Percentiles rank a stretch among this genome's conserved stretches.
phyloP scores from a whole-genome alignment of 2,797 vertebrate species.

The Tauraco hartlaubi region DNA sequence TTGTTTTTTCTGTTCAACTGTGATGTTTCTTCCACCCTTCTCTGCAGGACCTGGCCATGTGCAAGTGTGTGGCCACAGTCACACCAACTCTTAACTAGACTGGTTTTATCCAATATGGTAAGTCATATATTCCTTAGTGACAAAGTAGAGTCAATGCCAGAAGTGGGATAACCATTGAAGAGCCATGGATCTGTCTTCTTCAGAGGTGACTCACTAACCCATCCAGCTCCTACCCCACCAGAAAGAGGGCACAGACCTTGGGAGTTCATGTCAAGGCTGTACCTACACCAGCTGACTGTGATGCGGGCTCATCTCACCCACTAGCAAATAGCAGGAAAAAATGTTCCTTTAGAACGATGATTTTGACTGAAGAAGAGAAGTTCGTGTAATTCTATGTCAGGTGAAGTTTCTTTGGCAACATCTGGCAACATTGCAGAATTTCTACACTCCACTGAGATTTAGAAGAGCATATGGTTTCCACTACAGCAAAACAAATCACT shows the following conservation, averaged over 20 bases:
- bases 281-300: neutral
- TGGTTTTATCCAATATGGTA: neutral
- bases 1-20: neutral
- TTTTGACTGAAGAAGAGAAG: neutral
- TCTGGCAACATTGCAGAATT: neutral
- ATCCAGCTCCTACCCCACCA: neutral
- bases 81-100: neutral
- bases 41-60: neutral
- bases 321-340: neutral
- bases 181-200: neutral
- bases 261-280: neutral
- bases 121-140: neutral
- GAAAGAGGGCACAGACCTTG: neutral
- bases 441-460: slow-evolving; percentile 26
- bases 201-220: neutral
- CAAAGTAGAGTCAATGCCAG: neutral
- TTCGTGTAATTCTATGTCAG: neutral
- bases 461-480: slow-evolving; percentile 56
- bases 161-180: neutral
- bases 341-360: neutral
- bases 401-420: slow-evolving; percentile 21
- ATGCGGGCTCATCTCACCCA: neutral
- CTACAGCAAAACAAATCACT: slow-evolving; percentile 74
- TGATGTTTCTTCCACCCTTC: neutral
- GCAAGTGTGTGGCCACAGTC: rapidly evolving